Evolutionary conservation across 2,888 invertebrate genomes (phyloP), one percentile per base, ranked within the genome.

Genomic region (Megastigmus dorsalis): DNA sequence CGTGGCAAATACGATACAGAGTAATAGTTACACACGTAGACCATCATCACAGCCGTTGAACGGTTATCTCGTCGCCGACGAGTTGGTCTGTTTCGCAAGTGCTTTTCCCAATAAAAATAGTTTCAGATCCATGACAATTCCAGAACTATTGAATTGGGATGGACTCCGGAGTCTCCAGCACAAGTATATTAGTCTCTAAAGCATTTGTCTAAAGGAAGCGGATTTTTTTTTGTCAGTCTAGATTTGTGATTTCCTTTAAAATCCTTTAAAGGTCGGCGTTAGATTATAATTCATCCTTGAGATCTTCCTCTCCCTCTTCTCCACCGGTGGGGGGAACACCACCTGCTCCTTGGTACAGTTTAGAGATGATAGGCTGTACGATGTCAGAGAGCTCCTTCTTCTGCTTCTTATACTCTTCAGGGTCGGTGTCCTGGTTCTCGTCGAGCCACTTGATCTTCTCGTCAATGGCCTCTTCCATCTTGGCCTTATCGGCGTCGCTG

Each of bases 381-480:
- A 98, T 92, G 81, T 96, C 95, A 87, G 98, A 97, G 62, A 99
- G 90, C 80, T 96, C 94, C 88, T 98, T 98, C 93, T 95, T 98
- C 88, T 98, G 96, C 85, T 94, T 94, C 89, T 97, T 96, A 90
- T 95, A 96, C 74, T 97, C 97, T 82, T 97, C 97, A 0, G 94
- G 91, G 76, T 97, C 97, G 0, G 95, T 95, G 83, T 97, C 97
- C 83, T 94, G 94, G 89, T 99, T 98, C 80, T 95, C 94, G 89
- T 99, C 98, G 78, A 99, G 90, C 99, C 99, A 99, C 85, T 98
- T 97, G 88, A 99, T 98, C 80, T 97, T 94, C 81, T 96, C 97
- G 75, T 98, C 97, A 79, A 99, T 95, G n/a, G 95, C 97, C 82
- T 95, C 94, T 86, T 98, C 97, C 92, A 99, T 95, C 85, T 96